Evolutionary conservation across 1,140 invertebrate genomes (phyloP).

Genomic region (Leptinotarsa defecta): DNA sequence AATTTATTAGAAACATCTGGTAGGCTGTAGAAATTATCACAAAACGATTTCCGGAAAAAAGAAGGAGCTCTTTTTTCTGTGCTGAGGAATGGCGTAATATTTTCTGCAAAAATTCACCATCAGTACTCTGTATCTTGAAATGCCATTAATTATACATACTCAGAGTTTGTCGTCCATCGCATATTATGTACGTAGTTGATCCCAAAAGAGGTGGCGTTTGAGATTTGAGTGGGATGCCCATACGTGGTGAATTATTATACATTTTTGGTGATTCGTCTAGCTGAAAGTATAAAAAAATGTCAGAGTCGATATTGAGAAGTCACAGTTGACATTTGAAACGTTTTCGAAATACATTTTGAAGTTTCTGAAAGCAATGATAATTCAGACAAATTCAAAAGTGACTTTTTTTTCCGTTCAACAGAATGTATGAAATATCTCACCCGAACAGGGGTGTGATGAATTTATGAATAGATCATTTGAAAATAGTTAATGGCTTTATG

Average conservation of each 20-base stretch:
- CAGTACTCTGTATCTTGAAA: background rate
- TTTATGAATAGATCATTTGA: no score
- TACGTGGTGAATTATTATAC: conserved; percentile 13
- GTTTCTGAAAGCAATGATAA: no score
- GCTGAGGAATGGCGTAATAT: conserved; percentile 32
- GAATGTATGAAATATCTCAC: no score
- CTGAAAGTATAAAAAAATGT: no score
- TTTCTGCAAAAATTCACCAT: conserved; percentile 16
- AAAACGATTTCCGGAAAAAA: conserved; percentile 16
- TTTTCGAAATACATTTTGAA: no score
- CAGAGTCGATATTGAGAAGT: no score
- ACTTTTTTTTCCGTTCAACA: no score
- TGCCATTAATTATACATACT: background rate
- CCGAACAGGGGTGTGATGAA: no score
- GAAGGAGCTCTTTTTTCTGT: conserved; percentile 21
- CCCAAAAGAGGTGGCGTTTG: conserved; percentile 10
- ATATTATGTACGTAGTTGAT: conserved; percentile 21
- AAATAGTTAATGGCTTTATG: no score
- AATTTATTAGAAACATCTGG: background rate
- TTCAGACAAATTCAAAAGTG: no score
- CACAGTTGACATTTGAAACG: no score
- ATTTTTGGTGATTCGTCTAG: background rate
- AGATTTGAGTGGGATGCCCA: conserved; percentile 11
- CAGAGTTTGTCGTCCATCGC: background rate
- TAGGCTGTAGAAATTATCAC: conserved; percentile 26